A percentile compares a stretch with the other conserved stretches of the same genome.
Conservation (phyloP, 2,113 vertebrate genomes). For the Micronycteris hirsuta region DNA sequence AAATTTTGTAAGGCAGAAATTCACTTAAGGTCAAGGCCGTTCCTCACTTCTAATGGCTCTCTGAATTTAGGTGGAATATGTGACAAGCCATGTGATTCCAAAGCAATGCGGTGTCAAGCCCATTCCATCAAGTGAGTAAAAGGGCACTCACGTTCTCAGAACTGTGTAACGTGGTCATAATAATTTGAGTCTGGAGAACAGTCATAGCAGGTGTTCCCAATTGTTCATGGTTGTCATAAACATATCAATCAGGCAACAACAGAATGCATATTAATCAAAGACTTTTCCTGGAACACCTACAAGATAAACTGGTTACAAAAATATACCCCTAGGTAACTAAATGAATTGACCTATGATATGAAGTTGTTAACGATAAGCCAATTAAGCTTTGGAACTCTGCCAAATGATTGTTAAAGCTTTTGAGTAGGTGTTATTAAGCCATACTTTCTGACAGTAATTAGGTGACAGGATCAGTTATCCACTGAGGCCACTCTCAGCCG, state of each 20-base stretch:
- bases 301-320: slow-evolving; percentile 43
- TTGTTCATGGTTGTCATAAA: neutral
- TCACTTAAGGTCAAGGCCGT: neutral
- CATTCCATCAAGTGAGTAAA: neutral
- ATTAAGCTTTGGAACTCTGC: slow-evolving; percentile 47
- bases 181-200: neutral
- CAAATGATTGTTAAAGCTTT: slow-evolving; percentile 50
- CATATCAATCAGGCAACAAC: neutral
- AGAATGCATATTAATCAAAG: neutral
- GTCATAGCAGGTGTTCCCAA: neutral
- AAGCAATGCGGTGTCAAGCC: neutral
- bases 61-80: neutral
- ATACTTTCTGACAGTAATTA: slow-evolving; percentile 36
- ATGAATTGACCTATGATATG: slow-evolving; percentile 41
- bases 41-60: neutral
- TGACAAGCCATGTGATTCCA: neutral
- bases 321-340: slow-evolving; percentile 23
- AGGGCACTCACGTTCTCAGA: neutral
- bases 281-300: neutral
- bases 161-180: neutral
- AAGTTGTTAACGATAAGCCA: slow-evolving; percentile 43
- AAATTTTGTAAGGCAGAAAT: neutral
- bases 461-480: slow-evolving; percentile 23
- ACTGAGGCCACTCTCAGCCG: slow-evolving; percentile 7
- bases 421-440: slow-evolving; percentile 19